Evolutionary conservation across 2,888 invertebrate species (phyloP).

Genomic region (Philopedon plagiatum): DNA sequence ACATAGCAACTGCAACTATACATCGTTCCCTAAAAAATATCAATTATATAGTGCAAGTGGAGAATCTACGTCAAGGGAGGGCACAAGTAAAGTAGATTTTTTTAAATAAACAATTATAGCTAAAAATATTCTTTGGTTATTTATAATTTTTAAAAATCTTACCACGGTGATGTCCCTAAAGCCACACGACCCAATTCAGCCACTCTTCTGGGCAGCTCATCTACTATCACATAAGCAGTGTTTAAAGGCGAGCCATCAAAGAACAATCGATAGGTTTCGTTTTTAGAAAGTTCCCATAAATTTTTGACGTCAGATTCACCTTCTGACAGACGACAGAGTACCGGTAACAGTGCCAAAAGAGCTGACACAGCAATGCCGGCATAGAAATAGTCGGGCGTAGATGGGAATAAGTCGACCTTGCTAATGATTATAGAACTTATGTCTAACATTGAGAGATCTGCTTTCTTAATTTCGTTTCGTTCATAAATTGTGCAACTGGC

Average conservation of each 20-base stretch:
- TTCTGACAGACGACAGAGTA: conserved; percentile 69
- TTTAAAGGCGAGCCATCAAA: conserved; percentile 59
- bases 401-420: conserved; percentile 87
- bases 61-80: too few species aligned
- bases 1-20: conserved; percentile 77
- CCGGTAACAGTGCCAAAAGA: conserved; percentile 75
- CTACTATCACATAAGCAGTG: conserved; percentile 60
- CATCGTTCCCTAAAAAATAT: conserved; percentile 76
- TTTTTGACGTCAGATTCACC: conserved; percentile 34
- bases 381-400: conserved; percentile 85
- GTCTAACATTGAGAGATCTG: conserved; percentile 93
- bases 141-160: too few species aligned
- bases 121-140: too few species aligned
- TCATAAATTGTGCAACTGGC: conserved; percentile 98
- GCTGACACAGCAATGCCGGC: conserved; percentile 76
- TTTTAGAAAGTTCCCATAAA: conserved; percentile 40
- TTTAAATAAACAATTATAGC: too few species aligned
- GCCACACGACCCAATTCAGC: conserved; percentile 63
- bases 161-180: conserved; percentile 71
- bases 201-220: conserved; percentile 58
- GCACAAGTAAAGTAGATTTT: too few species aligned
- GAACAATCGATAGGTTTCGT: conserved; percentile 53
- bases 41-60: conserved; percentile 57
- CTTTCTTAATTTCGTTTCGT: conserved; percentile 89
- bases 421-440: conserved; percentile 95